Evolutionary conservation across 23 tunicate species (phyloP).

Genomic region (Botrylloides violaceus): DNA sequence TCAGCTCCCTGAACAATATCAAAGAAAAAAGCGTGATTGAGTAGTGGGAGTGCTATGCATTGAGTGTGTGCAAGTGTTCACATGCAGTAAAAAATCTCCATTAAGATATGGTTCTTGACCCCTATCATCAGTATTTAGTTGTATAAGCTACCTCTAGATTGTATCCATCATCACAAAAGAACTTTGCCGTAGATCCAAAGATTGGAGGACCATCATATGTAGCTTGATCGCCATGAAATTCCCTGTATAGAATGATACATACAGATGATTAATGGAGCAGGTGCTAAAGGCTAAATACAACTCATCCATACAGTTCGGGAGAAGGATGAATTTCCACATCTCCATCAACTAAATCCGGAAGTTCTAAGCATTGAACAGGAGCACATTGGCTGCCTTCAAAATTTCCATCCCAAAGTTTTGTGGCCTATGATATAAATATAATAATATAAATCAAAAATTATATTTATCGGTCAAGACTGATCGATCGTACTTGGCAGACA

Average conservation of each 20-base stretch:
- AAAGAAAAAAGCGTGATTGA: no score
- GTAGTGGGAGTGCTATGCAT: no score
- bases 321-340: slow-evolving; percentile 13
- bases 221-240: background rate
- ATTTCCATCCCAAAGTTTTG: slow-evolving; percentile 37
- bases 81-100: no score
- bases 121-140: no score
- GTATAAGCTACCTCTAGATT: background rate
- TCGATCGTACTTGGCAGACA: slow-evolving; percentile 33
- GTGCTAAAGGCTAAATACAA: no score
- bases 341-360: slow-evolving; percentile 27
- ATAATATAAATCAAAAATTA: background rate
- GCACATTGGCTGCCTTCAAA: slow-evolving; percentile 22
- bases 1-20: background rate
- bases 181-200: slow-evolving; percentile 11
- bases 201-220: background rate
- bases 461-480: background rate
- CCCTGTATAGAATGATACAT: background rate
- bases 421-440: slow-evolving; percentile 20
- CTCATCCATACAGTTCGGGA: background rate
- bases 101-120: no score
- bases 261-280: no score
- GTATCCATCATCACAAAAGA: slow-evolving; percentile 11
- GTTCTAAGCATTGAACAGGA: slow-evolving; percentile 36
- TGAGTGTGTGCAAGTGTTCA: no score